These are phyloP conservation scores for Catharus ustulatus DNA, from an alignment of 2,797 vertebrate species.

Conservation along the genomic window DNA sequence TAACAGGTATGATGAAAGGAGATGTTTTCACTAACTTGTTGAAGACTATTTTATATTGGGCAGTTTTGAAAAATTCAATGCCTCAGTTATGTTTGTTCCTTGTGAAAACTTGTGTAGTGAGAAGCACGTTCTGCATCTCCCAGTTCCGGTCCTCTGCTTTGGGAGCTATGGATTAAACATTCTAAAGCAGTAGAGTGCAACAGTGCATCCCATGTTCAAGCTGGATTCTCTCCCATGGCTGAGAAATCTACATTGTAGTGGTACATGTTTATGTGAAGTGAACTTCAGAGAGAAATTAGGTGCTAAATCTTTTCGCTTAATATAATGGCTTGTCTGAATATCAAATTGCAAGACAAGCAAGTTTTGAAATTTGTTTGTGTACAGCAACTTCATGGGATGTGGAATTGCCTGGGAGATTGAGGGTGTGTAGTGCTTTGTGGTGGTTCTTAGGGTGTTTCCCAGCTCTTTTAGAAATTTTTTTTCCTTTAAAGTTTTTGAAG, in stretches of 20 bases:
- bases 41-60: not conserved
- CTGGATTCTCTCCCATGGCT: not conserved
- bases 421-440: not conserved
- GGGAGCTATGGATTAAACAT: accelerated
- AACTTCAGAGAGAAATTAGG: not conserved
- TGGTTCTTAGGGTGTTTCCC: not conserved
- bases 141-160: not conserved
- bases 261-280: not conserved
- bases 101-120: not conserved
- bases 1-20: not conserved
- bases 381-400: not conserved
- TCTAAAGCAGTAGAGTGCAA: not conserved
- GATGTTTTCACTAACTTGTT: not conserved
- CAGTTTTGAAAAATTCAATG: not conserved
- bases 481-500: not conserved
- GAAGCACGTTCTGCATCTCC: not conserved
- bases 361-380: not conserved
- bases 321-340: not conserved
- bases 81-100: not conserved
- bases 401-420: not conserved
- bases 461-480: not conserved
- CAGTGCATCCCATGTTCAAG: accelerated
- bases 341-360: not conserved
- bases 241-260: not conserved
- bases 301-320: not conserved